These are phyloP conservation scores for Ectropis grisescens DNA, from an alignment of 1,140 invertebrate genomes.

Conservation along the genomic window DNA sequence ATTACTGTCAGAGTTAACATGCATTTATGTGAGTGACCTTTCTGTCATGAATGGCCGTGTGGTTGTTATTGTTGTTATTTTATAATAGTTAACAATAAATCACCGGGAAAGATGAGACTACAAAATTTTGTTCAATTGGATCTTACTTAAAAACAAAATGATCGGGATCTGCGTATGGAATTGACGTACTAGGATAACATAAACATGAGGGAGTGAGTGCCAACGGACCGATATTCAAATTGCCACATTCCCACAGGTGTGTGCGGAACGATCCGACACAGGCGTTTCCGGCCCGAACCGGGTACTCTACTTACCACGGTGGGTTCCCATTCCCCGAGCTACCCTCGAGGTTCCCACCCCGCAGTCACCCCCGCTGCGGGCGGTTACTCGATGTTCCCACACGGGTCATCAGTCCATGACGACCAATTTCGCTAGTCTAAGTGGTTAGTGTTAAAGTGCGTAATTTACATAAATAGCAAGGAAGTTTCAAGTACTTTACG, in stretches of 20 bases:
- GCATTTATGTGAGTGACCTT: too few relatives aligned
- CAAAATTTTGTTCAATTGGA: too few relatives aligned
- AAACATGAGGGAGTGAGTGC: too few relatives aligned
- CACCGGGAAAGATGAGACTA: too few relatives aligned
- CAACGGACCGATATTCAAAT: slow-evolving; percentile 28
- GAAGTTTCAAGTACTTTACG: slow-evolving; percentile 1
- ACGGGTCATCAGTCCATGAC: slow-evolving; percentile 38
- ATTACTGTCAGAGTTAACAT: too few relatives aligned
- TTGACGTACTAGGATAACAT: too few relatives aligned
- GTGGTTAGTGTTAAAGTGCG: slow-evolving; percentile 26
- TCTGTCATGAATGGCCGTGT: too few relatives aligned
- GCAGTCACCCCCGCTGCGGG: slow-evolving; percentile 20
- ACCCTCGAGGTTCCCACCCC: slow-evolving; percentile 19
- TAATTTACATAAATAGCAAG: slow-evolving; percentile 5
- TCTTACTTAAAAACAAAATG: too few relatives aligned
- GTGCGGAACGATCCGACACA: slow-evolving; percentile 43
- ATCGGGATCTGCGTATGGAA: too few relatives aligned
- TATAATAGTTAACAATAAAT: too few relatives aligned
- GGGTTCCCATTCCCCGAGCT: slow-evolving; percentile 19
- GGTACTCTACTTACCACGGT: slow-evolving; percentile 35
- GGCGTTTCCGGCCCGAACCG: slow-evolving; percentile 51
- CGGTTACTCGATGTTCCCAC: slow-evolving; percentile 39
- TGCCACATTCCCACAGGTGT: slow-evolving; percentile 54
- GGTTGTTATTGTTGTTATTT: too few relatives aligned
- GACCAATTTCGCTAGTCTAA: slow-evolving; percentile 51